Evolutionary conservation across 2,113 vertebrate species (phyloP), one percentile per base, ranked within the genome.

Genomic region (Mastomys coucha): DNA sequence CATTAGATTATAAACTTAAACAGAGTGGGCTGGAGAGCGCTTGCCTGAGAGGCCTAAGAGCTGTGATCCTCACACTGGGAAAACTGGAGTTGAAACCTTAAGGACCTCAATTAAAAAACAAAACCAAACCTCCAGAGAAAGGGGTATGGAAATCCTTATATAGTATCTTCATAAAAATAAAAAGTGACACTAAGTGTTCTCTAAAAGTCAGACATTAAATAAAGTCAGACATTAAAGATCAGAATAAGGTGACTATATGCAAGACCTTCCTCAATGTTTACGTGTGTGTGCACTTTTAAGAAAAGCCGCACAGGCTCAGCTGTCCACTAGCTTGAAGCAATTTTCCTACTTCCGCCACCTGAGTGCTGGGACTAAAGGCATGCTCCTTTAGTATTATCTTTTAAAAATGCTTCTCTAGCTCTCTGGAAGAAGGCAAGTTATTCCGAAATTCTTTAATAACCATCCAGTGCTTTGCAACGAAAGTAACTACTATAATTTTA

Each of bases 1-100:
- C 91, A 91, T 70, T 86, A 33, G 56, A 85, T 93, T 70, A 75
- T 63, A 93, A 96, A 92, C 13, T 81, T 77, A 75, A 16, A 42
- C 9, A 31, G 49, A 77, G 53, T 31, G 72, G 60, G 60, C 84
- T 67, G 10, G 60, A 60, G 63, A 53, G 22, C 9, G 33, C 36
- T 24, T 33, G 19, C 73, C 58, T 87, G 24, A 5, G 1, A 78
- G 76, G n/a, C 28, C 42, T 12, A 33, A 88, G n/a, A 24, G 51
- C 10, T 12, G 36, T 33, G 84, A 20, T 67, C 31, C 42, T 33
- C 39, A 86, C 58, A 28, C n/a, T 63, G 42, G 39, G 42, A 39
- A 67, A 7, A 86, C 39, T 49, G 60, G 63, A 51, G 42, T 36
- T 22, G 10, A 36, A 69, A 69, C 8, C 17, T 33, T 36, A 28